Conservation (phyloP, 1,140 invertebrate species). For the Dreissena rostriformis region DNA sequence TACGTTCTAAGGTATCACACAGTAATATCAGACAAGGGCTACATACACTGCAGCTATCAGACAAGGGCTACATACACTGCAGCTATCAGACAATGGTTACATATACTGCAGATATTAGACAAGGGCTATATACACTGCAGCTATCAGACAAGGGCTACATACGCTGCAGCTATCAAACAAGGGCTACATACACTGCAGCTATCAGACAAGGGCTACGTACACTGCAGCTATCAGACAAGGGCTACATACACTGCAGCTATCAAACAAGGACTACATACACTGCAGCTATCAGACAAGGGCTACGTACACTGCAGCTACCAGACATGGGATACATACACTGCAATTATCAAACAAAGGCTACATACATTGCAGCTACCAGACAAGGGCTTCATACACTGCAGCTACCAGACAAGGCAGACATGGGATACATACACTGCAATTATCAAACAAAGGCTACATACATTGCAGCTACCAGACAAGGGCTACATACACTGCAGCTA, state of each 20-base stretch:
- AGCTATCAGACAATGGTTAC: too few species aligned
- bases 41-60: neutral
- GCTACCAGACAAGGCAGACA: neutral
- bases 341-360: constrained; percentile 10
- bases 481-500: constrained; percentile 87
- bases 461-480: neutral
- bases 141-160: too few species aligned
- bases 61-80: constrained; percentile 85
- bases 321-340: too few species aligned
- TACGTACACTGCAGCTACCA: constrained; percentile 88
- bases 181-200: constrained; percentile 87
- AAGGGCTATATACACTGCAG: constrained; percentile 86
- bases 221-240: neutral
- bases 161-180: neutral
- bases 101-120: neutral
- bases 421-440: constrained; percentile 87
- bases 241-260: constrained; percentile 88
- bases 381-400: too few species aligned
- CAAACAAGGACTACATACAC: too few species aligned
- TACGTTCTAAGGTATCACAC: too few species aligned
- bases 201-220: too few species aligned
- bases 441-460: too few species aligned
- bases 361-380: constrained; percentile 87
- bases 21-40: too few species aligned
- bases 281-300: neutral